phyloP scores from a whole-genome alignment of 2,888 invertebrate genomes.

The Sceliomorpha sp. region DNA sequence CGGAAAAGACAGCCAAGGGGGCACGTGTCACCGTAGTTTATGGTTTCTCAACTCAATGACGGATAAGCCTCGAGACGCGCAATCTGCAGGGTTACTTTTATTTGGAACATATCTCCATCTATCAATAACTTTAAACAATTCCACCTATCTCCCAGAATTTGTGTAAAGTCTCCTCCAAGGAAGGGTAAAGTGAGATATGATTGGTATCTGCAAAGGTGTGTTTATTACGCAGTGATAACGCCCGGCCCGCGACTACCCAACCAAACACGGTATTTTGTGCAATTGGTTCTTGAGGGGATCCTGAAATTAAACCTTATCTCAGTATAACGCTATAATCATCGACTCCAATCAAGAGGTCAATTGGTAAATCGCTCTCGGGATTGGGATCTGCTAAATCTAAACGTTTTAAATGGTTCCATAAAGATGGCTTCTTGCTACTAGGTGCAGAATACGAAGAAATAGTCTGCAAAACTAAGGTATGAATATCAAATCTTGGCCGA shows the following conservation, averaged over 20 bases:
- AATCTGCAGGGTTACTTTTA: too few species aligned
- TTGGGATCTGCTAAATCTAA: background rate
- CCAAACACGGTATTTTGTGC: constrained; percentile 4
- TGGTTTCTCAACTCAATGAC: too few species aligned
- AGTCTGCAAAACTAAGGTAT: background rate
- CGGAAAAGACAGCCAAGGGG: too few species aligned
- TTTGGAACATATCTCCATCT: too few species aligned
- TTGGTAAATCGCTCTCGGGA: background rate
- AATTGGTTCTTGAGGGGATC: background rate
- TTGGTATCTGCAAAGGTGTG: background rate
- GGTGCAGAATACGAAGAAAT: background rate
- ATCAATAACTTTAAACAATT: too few species aligned
- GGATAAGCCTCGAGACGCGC: too few species aligned
- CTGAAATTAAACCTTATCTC: background rate
- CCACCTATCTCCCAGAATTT: constrained; percentile 1
- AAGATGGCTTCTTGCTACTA: too few species aligned
- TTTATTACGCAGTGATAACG: background rate
- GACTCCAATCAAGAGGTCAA: constrained; percentile 2
- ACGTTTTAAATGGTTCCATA: background rate
- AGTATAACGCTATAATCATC: background rate
- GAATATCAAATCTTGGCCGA: too few species aligned
- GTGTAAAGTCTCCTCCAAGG: constrained; percentile 1
- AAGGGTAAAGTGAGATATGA: background rate
- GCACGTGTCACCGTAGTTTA: too few species aligned
- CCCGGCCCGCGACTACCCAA: background rate